phyloP scores from a whole-genome alignment of 2,113 vertebrate genomes.

The Progne subis region DNA sequence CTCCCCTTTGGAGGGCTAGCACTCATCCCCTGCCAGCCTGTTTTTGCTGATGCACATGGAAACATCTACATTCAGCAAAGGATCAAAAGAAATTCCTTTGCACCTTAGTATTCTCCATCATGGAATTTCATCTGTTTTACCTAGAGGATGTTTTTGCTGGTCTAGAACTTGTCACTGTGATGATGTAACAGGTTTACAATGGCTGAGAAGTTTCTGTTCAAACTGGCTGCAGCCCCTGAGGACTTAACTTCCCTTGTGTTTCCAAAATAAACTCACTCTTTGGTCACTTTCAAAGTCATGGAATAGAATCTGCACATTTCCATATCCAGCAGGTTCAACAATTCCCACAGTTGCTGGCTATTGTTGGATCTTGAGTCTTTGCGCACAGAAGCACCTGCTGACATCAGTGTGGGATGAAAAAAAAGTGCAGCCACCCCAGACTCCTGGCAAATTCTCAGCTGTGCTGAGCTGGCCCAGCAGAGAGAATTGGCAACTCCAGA shows the following conservation, averaged over 20 bases:
- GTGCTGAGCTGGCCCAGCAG: background rate
- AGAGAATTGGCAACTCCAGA: background rate
- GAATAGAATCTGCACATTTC: background rate
- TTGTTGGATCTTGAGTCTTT: accelerated
- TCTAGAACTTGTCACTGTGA: background rate
- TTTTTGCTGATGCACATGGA: accelerated
- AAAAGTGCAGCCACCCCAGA: background rate
- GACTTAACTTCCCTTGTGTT: background rate
- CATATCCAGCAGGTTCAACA: background rate
- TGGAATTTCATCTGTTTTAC: background rate
- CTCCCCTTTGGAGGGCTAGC: background rate
- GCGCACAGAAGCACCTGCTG: background rate
- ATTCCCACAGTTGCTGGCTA: background rate
- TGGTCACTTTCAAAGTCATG: background rate
- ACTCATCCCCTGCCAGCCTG: background rate
- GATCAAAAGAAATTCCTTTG: background rate
- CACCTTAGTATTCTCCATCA: too few species aligned
- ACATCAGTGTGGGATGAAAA: background rate
- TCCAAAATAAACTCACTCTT: background rate
- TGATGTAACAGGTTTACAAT: background rate
- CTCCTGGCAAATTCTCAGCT: background rate
- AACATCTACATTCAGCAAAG: background rate
- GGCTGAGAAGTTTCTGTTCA: background rate
- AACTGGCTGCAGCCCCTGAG: background rate
- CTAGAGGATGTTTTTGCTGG: background rate